A percentile compares a stretch with the other conserved stretches of the same genome.
Conservation (phyloP, 2,113 vertebrate species). For the Egretta garzetta region DNA sequence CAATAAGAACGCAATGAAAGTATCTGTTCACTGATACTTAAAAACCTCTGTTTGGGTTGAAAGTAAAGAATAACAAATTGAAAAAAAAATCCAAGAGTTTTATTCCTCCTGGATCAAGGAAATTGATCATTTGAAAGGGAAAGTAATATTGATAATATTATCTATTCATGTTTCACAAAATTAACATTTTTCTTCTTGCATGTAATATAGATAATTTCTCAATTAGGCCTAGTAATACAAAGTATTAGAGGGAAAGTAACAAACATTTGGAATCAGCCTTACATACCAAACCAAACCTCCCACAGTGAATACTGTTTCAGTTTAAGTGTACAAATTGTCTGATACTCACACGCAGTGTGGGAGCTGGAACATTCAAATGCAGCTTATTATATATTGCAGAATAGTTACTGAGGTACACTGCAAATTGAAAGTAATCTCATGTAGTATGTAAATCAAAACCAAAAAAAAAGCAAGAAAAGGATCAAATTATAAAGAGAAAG, state of each 20-base stretch:
- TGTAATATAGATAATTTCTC: neutral
- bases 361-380: neutral
- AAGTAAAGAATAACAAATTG: neutral
- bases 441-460: neutral
- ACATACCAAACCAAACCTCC: neutral
- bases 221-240: neutral
- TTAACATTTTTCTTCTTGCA: neutral
- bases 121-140: neutral
- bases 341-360: neutral
- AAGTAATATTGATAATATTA: neutral
- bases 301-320: neutral
- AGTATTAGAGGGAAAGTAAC: neutral
- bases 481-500: neutral
- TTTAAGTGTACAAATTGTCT: neutral
- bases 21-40: neutral
- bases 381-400: neutral
- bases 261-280: neutral
- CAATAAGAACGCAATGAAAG: neutral
- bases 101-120: neutral
- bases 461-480: neutral
- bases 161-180: neutral
- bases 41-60: neutral
- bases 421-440: neutral
- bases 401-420: neutral
- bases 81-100: neutral